phyloP scores from a whole-genome alignment of 2,888 invertebrate genomes.

The Perizoma affinitatum region DNA sequence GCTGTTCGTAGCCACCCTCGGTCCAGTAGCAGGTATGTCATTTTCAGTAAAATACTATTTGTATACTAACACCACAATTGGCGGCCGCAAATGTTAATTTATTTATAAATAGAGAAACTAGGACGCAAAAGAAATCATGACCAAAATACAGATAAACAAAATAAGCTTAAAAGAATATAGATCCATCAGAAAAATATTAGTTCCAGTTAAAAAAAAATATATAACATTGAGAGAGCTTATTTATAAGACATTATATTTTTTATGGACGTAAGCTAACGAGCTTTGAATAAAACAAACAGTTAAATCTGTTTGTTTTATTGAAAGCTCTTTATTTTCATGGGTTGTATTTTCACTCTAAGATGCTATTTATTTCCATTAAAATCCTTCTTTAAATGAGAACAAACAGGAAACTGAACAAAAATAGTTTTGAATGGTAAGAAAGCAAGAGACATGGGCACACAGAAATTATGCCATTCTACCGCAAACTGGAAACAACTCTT shows the following conservation, averaged over 20 bases:
- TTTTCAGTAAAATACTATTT: conserved; percentile 6
- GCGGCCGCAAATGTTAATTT: no score
- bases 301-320: not conserved
- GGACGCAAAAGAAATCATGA: not conserved
- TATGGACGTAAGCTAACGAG: not conserved
- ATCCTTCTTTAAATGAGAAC: conserved; percentile 25
- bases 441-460: conserved; percentile 37
- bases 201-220: not conserved
- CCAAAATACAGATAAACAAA: not conserved
- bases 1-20: conserved; percentile 79
- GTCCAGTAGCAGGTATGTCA: conserved; percentile 82
- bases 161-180: no score
- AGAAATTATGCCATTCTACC: conserved; percentile 32
- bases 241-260: not conserved
- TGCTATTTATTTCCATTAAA: conserved; percentile 16
- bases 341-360: no score
- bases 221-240: not conserved
- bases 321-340: no score
- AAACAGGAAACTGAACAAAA: conserved; percentile 29
- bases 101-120: not conserved
- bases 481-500: conserved; percentile 34
- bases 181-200: no score
- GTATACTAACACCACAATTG: not conserved
- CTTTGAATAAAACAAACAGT: no score
- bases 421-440: conserved; percentile 38